Conservation (phyloP, 1,140 invertebrate species). For the Heliconius congener region DNA sequence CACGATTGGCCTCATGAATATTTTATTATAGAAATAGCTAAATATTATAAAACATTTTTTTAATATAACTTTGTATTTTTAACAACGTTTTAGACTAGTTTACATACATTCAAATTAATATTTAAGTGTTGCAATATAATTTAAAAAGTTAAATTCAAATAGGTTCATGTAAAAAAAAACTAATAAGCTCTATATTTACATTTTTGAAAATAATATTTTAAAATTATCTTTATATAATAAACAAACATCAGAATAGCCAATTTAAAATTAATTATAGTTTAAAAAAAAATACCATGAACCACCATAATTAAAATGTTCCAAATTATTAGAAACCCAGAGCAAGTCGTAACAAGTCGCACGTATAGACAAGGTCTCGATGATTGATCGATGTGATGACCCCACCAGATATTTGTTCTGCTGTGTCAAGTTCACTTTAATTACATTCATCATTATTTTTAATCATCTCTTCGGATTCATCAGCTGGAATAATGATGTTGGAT, state of each 20-base stretch:
- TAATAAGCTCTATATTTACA: too few species aligned
- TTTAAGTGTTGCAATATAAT: not conserved
- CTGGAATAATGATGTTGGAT: conserved; percentile 31
- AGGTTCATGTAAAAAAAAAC: too few species aligned
- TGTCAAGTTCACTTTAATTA: conserved; percentile 68
- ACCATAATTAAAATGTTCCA: conserved; percentile 37
- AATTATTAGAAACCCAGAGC: conserved; percentile 39
- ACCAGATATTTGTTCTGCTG: conserved; percentile 61
- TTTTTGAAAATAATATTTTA: not conserved
- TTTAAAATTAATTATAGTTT: conserved; percentile 12
- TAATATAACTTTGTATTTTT: too few species aligned
- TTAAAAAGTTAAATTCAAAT: too few species aligned
- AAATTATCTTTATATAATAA: not conserved
- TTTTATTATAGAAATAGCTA: too few species aligned
- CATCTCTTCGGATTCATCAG: conserved; percentile 37
- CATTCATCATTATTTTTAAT: conserved; percentile 62
- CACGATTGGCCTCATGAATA: too few species aligned
- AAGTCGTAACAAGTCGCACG: conserved; percentile 36
- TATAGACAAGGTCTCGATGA: conserved; percentile 58
- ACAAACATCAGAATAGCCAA: not conserved
- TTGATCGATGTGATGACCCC: conserved; percentile 67
- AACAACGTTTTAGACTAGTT: too few species aligned
- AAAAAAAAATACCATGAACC: conserved; percentile 9
- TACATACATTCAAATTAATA: too few species aligned
- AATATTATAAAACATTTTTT: too few species aligned